Conservation (phyloP, 1,140 invertebrate species). For the Brachystomella parvula region DNA sequence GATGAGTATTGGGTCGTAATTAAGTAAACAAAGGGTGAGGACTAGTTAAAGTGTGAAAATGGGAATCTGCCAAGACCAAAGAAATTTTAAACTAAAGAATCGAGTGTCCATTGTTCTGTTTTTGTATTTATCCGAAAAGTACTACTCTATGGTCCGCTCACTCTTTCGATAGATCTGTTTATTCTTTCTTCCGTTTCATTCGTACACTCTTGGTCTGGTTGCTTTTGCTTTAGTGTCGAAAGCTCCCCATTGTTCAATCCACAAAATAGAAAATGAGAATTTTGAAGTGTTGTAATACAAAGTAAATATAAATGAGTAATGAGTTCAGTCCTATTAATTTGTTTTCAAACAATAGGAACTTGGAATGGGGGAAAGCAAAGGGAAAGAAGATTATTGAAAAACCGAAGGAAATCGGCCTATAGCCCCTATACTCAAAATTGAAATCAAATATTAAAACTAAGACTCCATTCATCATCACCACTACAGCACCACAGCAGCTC, state of each 20-base stretch:
- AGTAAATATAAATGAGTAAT: constrained; percentile 9
- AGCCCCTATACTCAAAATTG: neutral
- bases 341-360: neutral
- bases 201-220: too few relatives aligned
- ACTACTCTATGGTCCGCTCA: neutral
- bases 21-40: too few relatives aligned
- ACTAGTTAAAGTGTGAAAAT: neutral
- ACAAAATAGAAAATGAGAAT: neutral
- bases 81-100: neutral
- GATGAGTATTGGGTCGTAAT: too few relatives aligned
- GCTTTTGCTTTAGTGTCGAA: neutral
- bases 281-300: neutral
- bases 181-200: neutral
- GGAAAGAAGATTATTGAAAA: constrained; percentile 2
- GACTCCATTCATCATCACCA: neutral
- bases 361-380: neutral
- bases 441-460: neutral
- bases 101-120: neutral
- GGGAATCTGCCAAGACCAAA: neutral
- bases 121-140: too few relatives aligned
- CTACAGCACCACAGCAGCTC: neutral
- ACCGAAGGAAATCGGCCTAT: neutral
- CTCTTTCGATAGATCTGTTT: neutral
- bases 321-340: constrained; percentile 4
- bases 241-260: neutral